A percentile compares a stretch with the other conserved stretches of the same genome.
These are phyloP conservation scores for Podarcis lilfordi DNA, from an alignment of 2,797 vertebrate species.

Conservation along the genomic window DNA sequence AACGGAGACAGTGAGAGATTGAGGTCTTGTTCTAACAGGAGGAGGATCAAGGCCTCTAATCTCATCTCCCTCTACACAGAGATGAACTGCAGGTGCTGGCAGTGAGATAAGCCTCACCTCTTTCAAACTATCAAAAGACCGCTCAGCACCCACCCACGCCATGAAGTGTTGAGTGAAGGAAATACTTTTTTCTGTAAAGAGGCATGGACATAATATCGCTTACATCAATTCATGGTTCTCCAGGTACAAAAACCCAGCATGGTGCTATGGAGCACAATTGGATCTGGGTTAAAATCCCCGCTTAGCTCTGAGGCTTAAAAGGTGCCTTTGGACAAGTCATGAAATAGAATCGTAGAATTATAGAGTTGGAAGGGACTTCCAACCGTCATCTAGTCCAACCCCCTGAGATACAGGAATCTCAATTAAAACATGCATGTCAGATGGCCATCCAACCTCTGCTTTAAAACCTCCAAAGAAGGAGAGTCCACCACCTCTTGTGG, in stretches of 20 bases:
- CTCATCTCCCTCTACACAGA: constrained; percentile 83
- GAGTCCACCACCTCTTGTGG: too few species aligned
- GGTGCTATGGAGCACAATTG: too few species aligned
- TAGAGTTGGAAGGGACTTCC: too few species aligned
- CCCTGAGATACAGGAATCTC: too few species aligned
- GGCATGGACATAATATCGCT: constrained; percentile 31
- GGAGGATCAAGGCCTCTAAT: constrained; percentile 95
- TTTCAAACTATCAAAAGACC: constrained; percentile 66
- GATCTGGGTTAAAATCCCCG: too few species aligned
- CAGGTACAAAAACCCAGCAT: background rate
- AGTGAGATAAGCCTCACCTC: constrained; percentile 72
- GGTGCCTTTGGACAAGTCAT: too few species aligned
- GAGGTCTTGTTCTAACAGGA: constrained; percentile 98
- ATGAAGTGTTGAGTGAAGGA: constrained; percentile 27
- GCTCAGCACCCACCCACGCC: background rate
- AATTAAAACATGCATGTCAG: too few species aligned
- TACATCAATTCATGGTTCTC: constrained; percentile 34
- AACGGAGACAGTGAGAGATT: constrained; percentile 97
- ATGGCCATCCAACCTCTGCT: too few species aligned
- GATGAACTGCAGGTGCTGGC: constrained; percentile 77
- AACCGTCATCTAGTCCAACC: too few species aligned
- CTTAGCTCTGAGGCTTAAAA: too few species aligned
- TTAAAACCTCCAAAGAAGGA: too few species aligned
- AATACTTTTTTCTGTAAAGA: constrained; percentile 46
- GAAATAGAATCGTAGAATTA: too few species aligned